Evolutionary conservation across 2,888 invertebrate species (phyloP), one percentile per base, ranked within the genome.

Genomic region (Drosophila merina): DNA sequence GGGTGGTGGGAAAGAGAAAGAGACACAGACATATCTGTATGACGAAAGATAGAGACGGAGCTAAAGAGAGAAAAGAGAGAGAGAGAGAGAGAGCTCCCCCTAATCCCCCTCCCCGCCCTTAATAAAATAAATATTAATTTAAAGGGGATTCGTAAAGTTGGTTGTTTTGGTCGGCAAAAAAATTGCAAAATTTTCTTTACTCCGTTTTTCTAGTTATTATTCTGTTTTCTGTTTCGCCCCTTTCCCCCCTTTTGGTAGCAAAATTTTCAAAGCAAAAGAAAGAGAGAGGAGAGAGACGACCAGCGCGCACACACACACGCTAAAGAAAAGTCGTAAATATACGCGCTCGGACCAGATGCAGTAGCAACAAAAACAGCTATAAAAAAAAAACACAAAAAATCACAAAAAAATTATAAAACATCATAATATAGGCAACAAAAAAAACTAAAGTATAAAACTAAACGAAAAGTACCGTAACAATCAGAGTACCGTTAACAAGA

Each of bases 401-500:
- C 9, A 31, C 8, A 33, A 10, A 36, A 36, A 36, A 36, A 28
- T 28, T 5, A 28, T 4, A 5, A 28, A 6, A 5, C n/a, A 33
- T 36, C 4, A 36, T 10, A 12, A 36, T 12, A 12, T 5, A 12
- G 1, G 10, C 5, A 12, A 36, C 5, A 36, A n/a, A 36, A n/a
- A n/a, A 36, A n/a, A n/a, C 14, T n/a, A n/a, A 12, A 5, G 20
- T 20, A n/a, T 36, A n/a, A 36, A 12, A 20, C 20, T 20, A n/a
- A 36, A 36, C n/a, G n/a, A 36, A 12, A 30, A 50, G 38, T 33
- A 52, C 45, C 28, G 14, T 54, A 56, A 14, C 31, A 33, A 55
- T n/a, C 28, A 31, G 12, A 20, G 20, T 20, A 20, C 20, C 20
- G 20, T 20, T 20, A 20, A 20, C 20, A 20, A 20, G 20, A 36